Evolutionary conservation across 1,140 invertebrate species (phyloP), one percentile per base, ranked within the genome.

Genomic region (Xylocopa sonorina): DNA sequence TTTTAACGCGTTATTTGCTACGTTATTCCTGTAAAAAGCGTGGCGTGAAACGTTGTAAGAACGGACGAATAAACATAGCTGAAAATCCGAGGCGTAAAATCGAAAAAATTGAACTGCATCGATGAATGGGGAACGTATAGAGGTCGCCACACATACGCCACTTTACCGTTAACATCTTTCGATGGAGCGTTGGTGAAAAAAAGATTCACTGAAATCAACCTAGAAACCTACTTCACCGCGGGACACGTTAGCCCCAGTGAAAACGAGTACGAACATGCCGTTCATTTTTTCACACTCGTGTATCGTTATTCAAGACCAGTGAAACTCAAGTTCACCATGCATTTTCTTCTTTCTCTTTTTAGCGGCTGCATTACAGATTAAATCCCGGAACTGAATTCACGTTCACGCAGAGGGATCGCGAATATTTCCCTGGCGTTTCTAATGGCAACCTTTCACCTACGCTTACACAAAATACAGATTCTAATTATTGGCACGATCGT

Each of bases 161-260:
- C 32, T 78, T 62, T 72, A 72, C 76, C 57, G 76, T 78, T 78
- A 78, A 38, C 76, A 71, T 68, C 68, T n/a, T 63, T 53, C 57
- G 34, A 6, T 18, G 48, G 76, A 53, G 12, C 46, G 34, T 43
- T 27, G 62, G 32, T 18, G 21, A 41, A 74, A 75, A 80, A 76
- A 76, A 68, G 71, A 80, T 76, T 80, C 72, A 62, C 63, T 50
- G 72, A 76, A 75, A 60, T 68, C 72, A 75, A 76, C 78, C 78
- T 67, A 76, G 78, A 80, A 80, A 80, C 78, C 78, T 76, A 80
- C 72, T 68, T 80, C 63, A 27, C 6, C 34, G 21, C 14, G 43
- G 62, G 53, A 76, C 29, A 50, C 63, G 63, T 80, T 76, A 58
- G 55, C 34, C 29, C 32, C 60, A 76, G 78, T 67, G 78, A 80